Base-by-base conservation (phyloP, 2,797 vertebrate genomes). In the Manis crassicaudata region DNA sequence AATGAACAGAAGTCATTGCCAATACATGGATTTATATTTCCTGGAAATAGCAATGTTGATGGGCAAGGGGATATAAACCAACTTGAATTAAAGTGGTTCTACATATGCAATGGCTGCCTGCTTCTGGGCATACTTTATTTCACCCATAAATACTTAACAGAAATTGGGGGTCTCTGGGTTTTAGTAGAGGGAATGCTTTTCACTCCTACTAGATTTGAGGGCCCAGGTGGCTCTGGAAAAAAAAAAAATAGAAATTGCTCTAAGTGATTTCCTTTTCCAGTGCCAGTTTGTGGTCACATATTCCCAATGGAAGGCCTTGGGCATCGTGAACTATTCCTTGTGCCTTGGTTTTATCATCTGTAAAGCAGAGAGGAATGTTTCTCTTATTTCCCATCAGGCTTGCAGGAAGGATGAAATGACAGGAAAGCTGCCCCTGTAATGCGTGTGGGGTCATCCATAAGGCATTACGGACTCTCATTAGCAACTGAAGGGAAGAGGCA, bases 101-200 rank as follows among this genome's bases (percentile, higher is more conserved):
- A 5, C 18, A 70, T 85, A 27, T 35, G 25, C 32, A 40, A 23
- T 92, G 35, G 18, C 76, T 94, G 25, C 7, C n/a, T 40, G 68
- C n/a, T 96, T 96, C 43, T 46, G 68, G n/a, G 52, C 7, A 63
- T 65, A 5, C n/a, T 97, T 94, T 95, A 95, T 94, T 95, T 89
- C 17, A 60, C 46, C 52, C 20, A 68, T 70, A 88, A 43, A 83
- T 35, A 68, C 88, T 96, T 95, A 43, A 65, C 4, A 50, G 81
- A 82, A 90, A 89, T 62, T 13, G 0, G 58, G 37, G 93, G 63
- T 75, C 35, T 70, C 2, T 60, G 58, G 54, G 58, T 75, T 94
- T 94, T 95, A n/a, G 92, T 92, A 18, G 63, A 92, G 46, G 54
- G 58, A 96, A 52, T 35, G 21, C 18, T 60, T 75, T 32, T 67